Evolutionary conservation across 2,797 vertebrate species (phyloP), one percentile per base, ranked within the genome.

Genomic region (Chrysocyon brachyurus): DNA sequence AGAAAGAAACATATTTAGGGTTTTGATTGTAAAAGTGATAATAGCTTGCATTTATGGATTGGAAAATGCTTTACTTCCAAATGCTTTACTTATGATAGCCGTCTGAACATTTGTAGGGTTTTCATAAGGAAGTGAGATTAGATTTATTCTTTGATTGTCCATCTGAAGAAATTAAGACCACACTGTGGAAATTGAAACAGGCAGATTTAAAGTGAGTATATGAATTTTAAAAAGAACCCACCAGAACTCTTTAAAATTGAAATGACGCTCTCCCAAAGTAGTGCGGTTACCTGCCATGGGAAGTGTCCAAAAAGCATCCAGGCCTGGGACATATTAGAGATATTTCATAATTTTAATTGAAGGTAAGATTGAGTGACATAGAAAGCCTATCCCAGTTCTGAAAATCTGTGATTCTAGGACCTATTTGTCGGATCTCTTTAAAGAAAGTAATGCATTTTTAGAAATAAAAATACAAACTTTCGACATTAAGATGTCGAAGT

Each of bases 391-490:
- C 78, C 31, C 17, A 78, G 68, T 85, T 89, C 15, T 70, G 52
- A 92, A 68, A 88, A 84, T 75, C 36, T 85, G 21, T 57, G 26
- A 31, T 49, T 63, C 56, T 31, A 59, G 40, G 61, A 63, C 79
- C 61, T 5, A 77, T 63, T 90, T 64, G 15, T 90, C 70, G 46
- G 3, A 54, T 81, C n/a, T 94, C 64, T 70, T 36, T 88, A 91
- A 79, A 75, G 52, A 72, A 77, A 92, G 5, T n/a, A 68, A 94
- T 64, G 3, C 24, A 73, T 63, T 56, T 82, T 87, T 70, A 88
- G 14, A 61, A 75, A 90, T 57, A 81, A 73, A 96, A 90, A 77
- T 66, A 49, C 14, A 85, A 17, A 16, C 24, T 91, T 86, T 91
- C 8, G 0, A 16, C 89, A 87, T 54, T 40, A 36, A 96, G 24